phyloP scores from a whole-genome alignment of 2,888 invertebrate species.

The Diabrotica balteata region DNA sequence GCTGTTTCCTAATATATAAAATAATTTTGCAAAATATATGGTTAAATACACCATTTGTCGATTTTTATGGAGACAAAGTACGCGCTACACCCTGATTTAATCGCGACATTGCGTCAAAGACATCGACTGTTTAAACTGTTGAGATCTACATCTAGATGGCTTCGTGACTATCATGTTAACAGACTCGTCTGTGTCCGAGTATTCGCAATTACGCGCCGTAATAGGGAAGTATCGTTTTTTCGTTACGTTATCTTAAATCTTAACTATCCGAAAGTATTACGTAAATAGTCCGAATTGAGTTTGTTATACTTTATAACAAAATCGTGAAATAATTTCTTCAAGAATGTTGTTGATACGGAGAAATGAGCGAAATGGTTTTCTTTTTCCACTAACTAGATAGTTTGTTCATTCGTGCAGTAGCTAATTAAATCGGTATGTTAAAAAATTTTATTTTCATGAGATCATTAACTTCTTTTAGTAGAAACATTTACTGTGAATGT shows the following conservation, averaged over 20 bases:
- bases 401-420: no score
- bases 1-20: no score
- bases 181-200: neutral
- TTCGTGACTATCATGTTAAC: conserved; percentile 11
- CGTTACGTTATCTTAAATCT: conserved; percentile 15
- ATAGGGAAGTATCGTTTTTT: neutral
- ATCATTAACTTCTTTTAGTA: no score
- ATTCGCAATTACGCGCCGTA: conserved; percentile 3
- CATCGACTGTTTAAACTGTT: conserved; percentile 12
- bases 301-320: conserved; percentile 28
- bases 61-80: no score
- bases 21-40: no score
- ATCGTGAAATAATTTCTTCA: conserved; percentile 27
- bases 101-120: neutral
- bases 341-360: conserved; percentile 9
- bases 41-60: no score
- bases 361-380: neutral
- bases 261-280: conserved; percentile 14
- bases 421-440: no score
- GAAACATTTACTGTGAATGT: no score
- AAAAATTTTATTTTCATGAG: no score
- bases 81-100: neutral
- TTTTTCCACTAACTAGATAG: no score
- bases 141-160: conserved; percentile 10
- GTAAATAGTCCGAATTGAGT: conserved; percentile 17